These are phyloP conservation scores for Panagrolaimus sp. DNA, from an alignment of 1,140 invertebrate species.

Conservation along the genomic window DNA sequence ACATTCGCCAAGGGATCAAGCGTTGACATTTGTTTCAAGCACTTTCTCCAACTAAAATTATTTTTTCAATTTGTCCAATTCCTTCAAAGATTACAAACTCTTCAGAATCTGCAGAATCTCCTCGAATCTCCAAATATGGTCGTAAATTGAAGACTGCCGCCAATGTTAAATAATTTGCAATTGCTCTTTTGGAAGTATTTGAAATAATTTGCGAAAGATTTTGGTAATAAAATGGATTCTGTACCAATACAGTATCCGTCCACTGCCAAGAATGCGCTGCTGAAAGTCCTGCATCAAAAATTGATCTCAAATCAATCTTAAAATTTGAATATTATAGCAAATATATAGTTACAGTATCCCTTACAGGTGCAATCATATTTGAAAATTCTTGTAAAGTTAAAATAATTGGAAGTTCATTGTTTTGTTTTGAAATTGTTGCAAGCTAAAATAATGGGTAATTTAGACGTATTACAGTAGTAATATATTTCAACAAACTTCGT, in stretches of 20 bases:
- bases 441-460: background rate
- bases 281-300: background rate
- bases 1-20: background rate
- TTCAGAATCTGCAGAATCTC: background rate
- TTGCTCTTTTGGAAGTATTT: background rate
- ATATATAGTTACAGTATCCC: background rate
- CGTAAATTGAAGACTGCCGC: background rate
- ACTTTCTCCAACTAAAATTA: background rate
- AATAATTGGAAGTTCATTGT: background rate
- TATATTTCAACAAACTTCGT: background rate
- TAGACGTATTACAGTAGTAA: background rate
- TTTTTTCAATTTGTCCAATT: no score
- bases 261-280: background rate
- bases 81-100: background rate
- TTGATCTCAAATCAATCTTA: background rate
- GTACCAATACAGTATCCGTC: background rate
- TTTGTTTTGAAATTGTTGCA: background rate
- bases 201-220: background rate
- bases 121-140: background rate
- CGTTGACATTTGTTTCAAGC: background rate
- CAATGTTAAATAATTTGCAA: slow-evolving; percentile 11
- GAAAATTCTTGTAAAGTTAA: slow-evolving; percentile 5
- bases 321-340: background rate
- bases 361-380: slow-evolving; percentile 2
- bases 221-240: background rate